Evolutionary conservation across 2,888 invertebrate genomes (phyloP), one percentile per base, ranked within the genome.

Genomic region (Leptogaster cylindrica): DNA sequence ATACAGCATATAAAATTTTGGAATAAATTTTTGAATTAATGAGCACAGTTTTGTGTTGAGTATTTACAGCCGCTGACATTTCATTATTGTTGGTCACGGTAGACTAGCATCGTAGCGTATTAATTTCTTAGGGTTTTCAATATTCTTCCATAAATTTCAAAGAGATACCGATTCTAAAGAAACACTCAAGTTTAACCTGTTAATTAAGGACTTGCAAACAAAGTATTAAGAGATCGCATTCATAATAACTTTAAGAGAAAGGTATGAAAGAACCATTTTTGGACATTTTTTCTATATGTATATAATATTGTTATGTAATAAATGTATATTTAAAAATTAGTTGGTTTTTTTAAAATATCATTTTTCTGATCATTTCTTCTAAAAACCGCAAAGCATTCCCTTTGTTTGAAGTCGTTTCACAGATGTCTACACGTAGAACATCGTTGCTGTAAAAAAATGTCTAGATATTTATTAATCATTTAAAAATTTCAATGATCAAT

Each of bases 231-330:
- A 16, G 41, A 41, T 16, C 16, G 41, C 14, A 41, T 41, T 41
- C 41, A 41, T 41, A 41, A 18, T 41, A 41, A 41, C 41, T 18
- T 41, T 39, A 39, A 41, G 16, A 41, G 7, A 18, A 14, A 41
- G 41, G 18, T 7, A 41, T 14, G 2, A 18, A 3, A 18, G 18
- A 41, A 12, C 14, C 41, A 41, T 41, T 41, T 41, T 41, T 41
- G 41, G 41, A 41, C 2, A 41, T 41, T 41, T 41, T 41, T 41
- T 41, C 41, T 41, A 41, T 16, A 41, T 41, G 41, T 41, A 41
- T 41, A 41, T 41, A n/a, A n/a, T n/a, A 41, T 41, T 41, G 41
- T 41, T 41, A 41, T 41, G 41, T 14, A 41, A 18, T 18, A 41
- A 41, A 14, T 18, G 18, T 14, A 14, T 41, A n/a, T 41, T 41